Evolutionary conservation across 2,113 vertebrate species (phyloP).

Genomic region (Urocolius indicus): DNA sequence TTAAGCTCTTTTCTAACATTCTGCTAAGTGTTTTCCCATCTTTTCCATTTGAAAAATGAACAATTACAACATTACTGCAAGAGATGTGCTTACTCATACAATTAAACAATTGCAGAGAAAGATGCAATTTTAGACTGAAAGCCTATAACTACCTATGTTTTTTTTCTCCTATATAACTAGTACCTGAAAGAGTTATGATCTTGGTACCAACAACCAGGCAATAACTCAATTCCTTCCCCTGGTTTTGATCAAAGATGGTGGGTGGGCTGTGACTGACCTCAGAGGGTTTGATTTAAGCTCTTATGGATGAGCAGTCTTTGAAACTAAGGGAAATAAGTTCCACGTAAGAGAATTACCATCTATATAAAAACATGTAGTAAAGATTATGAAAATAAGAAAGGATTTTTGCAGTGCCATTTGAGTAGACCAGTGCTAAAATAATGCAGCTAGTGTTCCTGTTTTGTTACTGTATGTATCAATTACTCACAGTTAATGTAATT

Average conservation of each 20-base stretch:
- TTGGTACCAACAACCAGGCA: neutral
- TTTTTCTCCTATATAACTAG: neutral
- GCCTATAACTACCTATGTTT: neutral
- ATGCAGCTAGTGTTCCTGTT: neutral
- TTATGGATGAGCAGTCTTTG: neutral
- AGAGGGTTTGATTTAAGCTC: neutral
- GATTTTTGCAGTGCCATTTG: neutral
- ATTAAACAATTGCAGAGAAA: neutral
- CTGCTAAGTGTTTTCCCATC: neutral
- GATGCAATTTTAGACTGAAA: neutral
- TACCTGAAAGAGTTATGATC: neutral
- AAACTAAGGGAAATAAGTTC: neutral
- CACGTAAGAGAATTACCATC: neutral
- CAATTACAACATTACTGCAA: neutral
- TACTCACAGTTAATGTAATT: neutral
- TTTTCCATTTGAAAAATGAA: neutral
- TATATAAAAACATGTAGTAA: neutral
- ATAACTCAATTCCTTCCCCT: neutral
- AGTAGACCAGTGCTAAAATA: neutral
- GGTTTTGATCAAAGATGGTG: neutral
- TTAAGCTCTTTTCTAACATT: neutral
- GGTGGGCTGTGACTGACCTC: neutral
- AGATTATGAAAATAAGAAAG: neutral
- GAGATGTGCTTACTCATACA: neutral
- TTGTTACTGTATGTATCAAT: fast-evolving